These are phyloP conservation scores for Nannoperca obscura DNA, from an alignment of 2,797 vertebrate species.

Conservation along the genomic window DNA sequence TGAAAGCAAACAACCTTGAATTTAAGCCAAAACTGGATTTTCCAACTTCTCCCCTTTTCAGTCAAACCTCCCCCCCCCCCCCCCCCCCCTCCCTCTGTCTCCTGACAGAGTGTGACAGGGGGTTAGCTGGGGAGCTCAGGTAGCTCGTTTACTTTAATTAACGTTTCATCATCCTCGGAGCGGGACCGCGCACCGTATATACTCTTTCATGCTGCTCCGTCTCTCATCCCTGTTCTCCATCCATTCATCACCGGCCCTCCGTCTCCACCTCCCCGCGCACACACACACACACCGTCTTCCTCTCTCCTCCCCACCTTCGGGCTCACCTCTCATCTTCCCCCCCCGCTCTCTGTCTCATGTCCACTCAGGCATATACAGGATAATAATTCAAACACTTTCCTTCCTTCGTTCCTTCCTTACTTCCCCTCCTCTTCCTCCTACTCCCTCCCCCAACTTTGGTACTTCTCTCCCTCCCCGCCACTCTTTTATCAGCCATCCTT, in stretches of 20 bases:
- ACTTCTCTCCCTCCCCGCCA: constrained; percentile 8
- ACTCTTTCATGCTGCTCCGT: constrained; percentile 77
- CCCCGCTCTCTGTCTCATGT: constrained; percentile 64
- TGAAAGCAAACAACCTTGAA: constrained; percentile 61
- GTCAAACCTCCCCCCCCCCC: constrained; percentile 50
- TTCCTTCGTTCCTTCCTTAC: constrained; percentile 58
- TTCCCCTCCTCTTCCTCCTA: constrained; percentile 34
- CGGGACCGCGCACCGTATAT: constrained; percentile 67
- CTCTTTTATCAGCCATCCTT: constrained; percentile 42
- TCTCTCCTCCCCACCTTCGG: constrained; percentile 51
- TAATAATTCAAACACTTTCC: constrained; percentile 79
- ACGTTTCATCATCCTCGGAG: constrained; percentile 85
- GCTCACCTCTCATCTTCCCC: constrained; percentile 72
- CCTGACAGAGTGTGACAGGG: constrained; percentile 82
- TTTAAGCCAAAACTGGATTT: constrained; percentile 70
- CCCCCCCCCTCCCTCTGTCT: constrained; percentile 44
- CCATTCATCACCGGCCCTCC: constrained; percentile 83
- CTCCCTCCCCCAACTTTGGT: constrained; percentile 21
- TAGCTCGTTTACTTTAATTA: constrained; percentile 88
- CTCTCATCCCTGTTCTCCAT: constrained; percentile 78
- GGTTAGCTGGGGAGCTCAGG: constrained; percentile 82
- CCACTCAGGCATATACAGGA: constrained; percentile 74
- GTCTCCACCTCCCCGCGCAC: neutral
- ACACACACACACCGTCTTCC: neutral
- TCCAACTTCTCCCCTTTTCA: constrained; percentile 63